Percentiles rank a stretch among this genome's conserved stretches.
Conservation (phyloP, 2,888 invertebrate genomes). For the Diarsia rubi region DNA sequence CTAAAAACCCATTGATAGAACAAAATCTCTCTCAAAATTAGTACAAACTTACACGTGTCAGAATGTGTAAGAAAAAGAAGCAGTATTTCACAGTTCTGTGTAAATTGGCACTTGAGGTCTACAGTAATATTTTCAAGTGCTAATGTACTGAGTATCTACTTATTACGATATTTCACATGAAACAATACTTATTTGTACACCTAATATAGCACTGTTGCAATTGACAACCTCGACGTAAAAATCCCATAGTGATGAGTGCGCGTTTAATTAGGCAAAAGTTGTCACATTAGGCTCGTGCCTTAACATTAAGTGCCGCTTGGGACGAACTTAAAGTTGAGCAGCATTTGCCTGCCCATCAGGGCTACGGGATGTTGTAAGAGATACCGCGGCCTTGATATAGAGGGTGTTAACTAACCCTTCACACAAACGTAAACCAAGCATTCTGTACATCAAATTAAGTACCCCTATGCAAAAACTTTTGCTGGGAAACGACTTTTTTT, state of each 20-base stretch:
- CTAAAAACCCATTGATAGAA: neutral
- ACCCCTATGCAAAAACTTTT: too few relatives aligned
- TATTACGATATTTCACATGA: neutral
- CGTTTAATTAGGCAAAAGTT: neutral
- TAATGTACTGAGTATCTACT: neutral
- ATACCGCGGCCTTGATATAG: too few relatives aligned
- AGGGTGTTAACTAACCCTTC: too few relatives aligned
- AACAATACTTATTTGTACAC: neutral
- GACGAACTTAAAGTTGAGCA: too few relatives aligned
- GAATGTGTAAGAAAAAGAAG: conserved; percentile 6
- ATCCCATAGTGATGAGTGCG: neutral
- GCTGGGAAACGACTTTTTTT: too few relatives aligned
- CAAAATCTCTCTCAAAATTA: neutral
- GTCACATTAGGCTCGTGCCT: too few relatives aligned
- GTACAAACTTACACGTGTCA: neutral
- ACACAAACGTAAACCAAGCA: too few relatives aligned
- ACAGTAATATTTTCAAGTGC: conserved; percentile 9
- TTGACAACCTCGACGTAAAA: neutral
- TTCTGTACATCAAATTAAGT: too few relatives aligned
- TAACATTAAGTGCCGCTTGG: too few relatives aligned
- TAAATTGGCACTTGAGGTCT: conserved; percentile 12
- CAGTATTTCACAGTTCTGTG: neutral
- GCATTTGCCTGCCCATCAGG: too few relatives aligned
- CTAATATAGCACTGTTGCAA: neutral
- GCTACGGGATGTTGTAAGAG: too few relatives aligned